A percentile compares a stretch with the other conserved stretches of the same genome.
phyloP scores from a whole-genome alignment of 2,113 vertebrate genomes.

The Patagioenas fasciata region DNA sequence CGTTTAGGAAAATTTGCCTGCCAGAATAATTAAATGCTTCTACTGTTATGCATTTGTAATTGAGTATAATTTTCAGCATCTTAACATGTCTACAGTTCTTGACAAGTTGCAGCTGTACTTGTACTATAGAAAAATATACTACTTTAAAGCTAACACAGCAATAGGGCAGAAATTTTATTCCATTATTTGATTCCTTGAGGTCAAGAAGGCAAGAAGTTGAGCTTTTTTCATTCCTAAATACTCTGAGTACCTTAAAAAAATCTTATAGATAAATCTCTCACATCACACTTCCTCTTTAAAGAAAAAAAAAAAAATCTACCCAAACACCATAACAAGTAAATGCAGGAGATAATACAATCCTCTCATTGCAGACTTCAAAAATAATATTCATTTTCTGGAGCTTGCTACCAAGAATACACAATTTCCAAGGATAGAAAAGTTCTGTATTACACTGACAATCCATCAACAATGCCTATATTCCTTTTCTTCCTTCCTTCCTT shows the following conservation, averaged over 20 bases:
- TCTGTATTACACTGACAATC: neutral
- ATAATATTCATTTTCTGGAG: neutral
- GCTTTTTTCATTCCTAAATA: neutral
- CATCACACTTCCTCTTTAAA: neutral
- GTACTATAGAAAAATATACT: neutral
- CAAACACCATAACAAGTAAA: neutral
- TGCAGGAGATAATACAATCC: neutral
- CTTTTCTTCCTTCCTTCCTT: neutral
- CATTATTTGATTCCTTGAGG: neutral
- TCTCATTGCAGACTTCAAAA: neutral
- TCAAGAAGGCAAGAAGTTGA: neutral
- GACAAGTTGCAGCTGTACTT: slow-evolving; percentile 51
- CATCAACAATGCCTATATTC: neutral
- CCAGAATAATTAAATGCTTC: slow-evolving; percentile 51
- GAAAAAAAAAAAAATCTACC: neutral
- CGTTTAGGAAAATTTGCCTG: slow-evolving; percentile 36
- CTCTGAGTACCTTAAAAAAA: neutral
- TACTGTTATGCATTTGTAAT: slow-evolving; percentile 48
- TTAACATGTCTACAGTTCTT: slow-evolving; percentile 27
- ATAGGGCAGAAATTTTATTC: neutral
- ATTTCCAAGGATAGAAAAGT: neutral
- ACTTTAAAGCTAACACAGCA: neutral
- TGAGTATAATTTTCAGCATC: slow-evolving; percentile 46
- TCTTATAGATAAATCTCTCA: neutral
- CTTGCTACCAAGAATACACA: neutral